These are phyloP conservation scores for Drosophila cardini DNA, from an alignment of 1,140 invertebrate genomes.

Conservation along the genomic window DNA sequence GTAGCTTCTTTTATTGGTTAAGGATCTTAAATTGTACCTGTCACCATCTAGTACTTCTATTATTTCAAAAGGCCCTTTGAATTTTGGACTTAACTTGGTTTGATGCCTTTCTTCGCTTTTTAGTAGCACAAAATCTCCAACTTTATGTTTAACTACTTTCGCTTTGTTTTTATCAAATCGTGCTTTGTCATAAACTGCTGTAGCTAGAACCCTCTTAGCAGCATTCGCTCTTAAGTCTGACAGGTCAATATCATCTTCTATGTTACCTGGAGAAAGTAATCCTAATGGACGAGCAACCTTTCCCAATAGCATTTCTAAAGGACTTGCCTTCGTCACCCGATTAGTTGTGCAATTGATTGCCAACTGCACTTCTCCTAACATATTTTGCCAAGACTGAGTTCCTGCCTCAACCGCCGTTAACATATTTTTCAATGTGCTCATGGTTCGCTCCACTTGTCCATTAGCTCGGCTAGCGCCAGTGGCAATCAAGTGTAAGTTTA, in stretches of 20 bases:
- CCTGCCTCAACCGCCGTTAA: too few species aligned
- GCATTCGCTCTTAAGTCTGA: not conserved
- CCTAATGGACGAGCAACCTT: constrained; percentile 4
- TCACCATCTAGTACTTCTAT: too few species aligned
- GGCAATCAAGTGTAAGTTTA: constrained; percentile 23
- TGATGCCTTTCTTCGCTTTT: too few species aligned
- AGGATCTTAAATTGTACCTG: too few species aligned
- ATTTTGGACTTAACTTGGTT: too few species aligned
- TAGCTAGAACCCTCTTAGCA: too few species aligned
- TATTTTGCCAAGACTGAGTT: not conserved
- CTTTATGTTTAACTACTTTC: too few species aligned
- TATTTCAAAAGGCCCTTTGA: too few species aligned
- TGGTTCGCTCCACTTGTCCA: constrained; percentile 3
- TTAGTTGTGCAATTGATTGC: not conserved
- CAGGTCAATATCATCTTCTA: constrained; percentile 7
- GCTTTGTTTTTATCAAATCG: not conserved
- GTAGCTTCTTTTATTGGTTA: constrained; percentile 4
- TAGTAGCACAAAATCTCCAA: too few species aligned
- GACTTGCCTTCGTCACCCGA: not conserved
- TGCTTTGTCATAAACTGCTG: constrained; percentile 12
- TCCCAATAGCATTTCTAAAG: not conserved
- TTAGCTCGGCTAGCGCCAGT: not conserved
- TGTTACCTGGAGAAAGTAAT: too few species aligned
- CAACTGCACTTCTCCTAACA: not conserved
- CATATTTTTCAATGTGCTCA: not conserved